Conservation (phyloP, 1,140 invertebrate genomes). For the Diorhabda elongata region DNA sequence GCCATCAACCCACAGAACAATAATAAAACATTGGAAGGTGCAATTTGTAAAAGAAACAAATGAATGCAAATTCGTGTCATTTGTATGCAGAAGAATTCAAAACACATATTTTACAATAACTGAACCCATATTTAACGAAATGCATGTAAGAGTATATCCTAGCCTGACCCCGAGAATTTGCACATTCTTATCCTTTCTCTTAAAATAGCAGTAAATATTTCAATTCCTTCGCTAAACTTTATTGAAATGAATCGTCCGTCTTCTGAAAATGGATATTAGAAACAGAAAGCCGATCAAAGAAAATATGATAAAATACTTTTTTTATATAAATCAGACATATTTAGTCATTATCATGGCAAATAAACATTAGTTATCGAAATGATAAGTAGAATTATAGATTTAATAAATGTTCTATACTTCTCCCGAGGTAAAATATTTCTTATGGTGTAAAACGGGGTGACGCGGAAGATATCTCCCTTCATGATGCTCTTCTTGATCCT, state of each 20-base stretch:
- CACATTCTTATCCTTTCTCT: conserved; percentile 12
- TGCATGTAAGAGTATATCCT: neutral
- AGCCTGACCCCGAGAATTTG: conserved; percentile 5
- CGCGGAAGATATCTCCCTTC: too few relatives aligned
- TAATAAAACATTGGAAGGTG: conserved; percentile 11
- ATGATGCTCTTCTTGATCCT: too few relatives aligned
- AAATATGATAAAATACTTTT: neutral
- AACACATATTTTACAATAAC: conserved; percentile 20
- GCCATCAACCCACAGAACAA: neutral
- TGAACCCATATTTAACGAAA: conserved; percentile 17
- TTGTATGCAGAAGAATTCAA: conserved; percentile 22
- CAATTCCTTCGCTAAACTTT: neutral
- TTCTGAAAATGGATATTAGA: neutral
- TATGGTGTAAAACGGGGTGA: too few relatives aligned
- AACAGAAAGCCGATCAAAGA: neutral
- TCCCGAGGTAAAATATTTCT: too few relatives aligned
- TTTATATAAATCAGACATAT: too few relatives aligned
- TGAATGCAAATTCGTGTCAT: conserved; percentile 22
- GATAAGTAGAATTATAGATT: too few relatives aligned
- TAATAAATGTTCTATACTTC: too few relatives aligned
- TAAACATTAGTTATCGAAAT: too few relatives aligned
- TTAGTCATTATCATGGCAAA: too few relatives aligned
- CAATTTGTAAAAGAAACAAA: conserved; percentile 19
- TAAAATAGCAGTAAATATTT: conserved; percentile 6
- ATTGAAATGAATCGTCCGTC: neutral